Percentiles rank a stretch among this genome's conserved stretches.
phyloP scores from a whole-genome alignment of 2,113 vertebrate species.

The Kryptolebias marmoratus region DNA sequence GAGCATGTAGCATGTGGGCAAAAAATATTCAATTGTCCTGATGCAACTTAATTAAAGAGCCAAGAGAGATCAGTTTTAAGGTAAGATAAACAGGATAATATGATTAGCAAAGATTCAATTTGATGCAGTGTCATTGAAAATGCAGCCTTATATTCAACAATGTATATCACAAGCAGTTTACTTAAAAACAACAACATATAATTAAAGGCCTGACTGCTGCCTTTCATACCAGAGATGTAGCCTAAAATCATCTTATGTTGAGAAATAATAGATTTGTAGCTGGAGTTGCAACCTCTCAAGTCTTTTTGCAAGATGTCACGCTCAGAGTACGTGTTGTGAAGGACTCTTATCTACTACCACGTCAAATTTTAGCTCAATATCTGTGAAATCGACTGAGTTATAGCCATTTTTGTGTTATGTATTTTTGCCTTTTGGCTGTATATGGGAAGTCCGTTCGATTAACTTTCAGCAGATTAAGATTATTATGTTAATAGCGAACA shows the following conservation, averaged over 20 bases:
- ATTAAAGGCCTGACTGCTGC: too few relatives aligned
- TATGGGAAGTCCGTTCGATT: neutral
- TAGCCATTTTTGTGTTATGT: too few relatives aligned
- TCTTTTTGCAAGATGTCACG: too few relatives aligned
- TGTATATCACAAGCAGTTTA: neutral
- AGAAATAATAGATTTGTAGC: neutral
- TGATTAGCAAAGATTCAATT: conserved; percentile 44
- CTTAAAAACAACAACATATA: too few relatives aligned
- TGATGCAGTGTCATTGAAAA: conserved; percentile 8
- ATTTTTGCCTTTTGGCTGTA: too few relatives aligned
- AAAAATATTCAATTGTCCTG: conserved; percentile 56
- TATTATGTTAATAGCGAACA: conserved; percentile 14
- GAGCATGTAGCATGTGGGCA: conserved; percentile 44
- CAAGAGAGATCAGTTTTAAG: conserved; percentile 26
- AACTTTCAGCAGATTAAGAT: neutral
- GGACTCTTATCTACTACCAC: too few relatives aligned
- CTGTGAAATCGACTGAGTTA: too few relatives aligned
- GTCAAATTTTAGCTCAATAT: too few relatives aligned
- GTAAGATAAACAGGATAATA: conserved; percentile 30
- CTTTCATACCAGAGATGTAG: too few relatives aligned
- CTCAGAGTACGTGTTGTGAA: too few relatives aligned
- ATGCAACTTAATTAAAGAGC: conserved; percentile 52
- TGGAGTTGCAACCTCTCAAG: too few relatives aligned
- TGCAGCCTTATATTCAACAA: conserved; percentile 6
- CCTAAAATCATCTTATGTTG: too few relatives aligned